These are phyloP conservation scores for Dicrurus megarhynchus DNA, from an alignment of 2,113 vertebrate species.

Conservation along the genomic window DNA sequence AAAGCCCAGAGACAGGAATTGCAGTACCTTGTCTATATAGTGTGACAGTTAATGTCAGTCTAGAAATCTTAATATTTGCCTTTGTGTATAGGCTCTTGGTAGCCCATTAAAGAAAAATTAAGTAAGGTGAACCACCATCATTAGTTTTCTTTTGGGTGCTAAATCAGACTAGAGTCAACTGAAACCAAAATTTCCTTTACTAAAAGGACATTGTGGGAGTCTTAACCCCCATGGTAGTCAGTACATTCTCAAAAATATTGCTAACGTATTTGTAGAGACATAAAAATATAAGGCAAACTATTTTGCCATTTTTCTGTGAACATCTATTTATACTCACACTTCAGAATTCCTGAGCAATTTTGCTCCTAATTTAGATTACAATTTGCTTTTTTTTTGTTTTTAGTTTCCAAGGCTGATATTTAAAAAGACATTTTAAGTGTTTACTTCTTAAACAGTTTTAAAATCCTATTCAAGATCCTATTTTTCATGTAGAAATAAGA, in stretches of 20 bases:
- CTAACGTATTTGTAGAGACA: neutral
- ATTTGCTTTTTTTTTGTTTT: neutral
- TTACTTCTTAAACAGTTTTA: neutral
- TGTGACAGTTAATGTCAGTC: neutral
- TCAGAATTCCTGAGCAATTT: neutral
- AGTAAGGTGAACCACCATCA: neutral
- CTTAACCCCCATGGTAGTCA: neutral
- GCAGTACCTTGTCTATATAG: neutral
- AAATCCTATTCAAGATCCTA: neutral
- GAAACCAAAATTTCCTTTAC: neutral
- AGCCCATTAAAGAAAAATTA: neutral
- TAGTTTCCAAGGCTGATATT: neutral
- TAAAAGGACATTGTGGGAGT: neutral
- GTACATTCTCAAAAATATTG: neutral
- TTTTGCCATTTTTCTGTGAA: neutral
- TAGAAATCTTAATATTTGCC: neutral
- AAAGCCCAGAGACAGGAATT: neutral
- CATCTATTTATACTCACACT: neutral
- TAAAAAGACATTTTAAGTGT: neutral
- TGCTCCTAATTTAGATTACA: neutral
- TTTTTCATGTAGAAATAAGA: neutral
- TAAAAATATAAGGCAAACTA: neutral
- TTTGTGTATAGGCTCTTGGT: neutral
- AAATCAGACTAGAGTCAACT: neutral
- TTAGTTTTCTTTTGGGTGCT: neutral